These are phyloP conservation scores for Acromyrmex echinatior DNA, from an alignment of 1,140 invertebrate species.

Conservation along the genomic window DNA sequence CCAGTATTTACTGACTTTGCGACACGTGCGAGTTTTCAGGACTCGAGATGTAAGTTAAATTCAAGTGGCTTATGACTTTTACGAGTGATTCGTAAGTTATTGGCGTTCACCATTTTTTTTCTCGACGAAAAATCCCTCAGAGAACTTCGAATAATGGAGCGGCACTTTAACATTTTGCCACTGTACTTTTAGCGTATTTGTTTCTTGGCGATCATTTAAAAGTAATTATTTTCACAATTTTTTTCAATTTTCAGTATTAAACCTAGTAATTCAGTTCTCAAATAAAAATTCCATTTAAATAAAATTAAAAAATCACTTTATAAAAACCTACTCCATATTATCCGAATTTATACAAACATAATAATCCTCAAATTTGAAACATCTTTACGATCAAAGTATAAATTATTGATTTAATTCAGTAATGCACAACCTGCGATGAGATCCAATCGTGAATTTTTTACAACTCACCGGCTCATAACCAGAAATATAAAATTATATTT, in stretches of 20 bases:
- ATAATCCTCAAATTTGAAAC: neutral
- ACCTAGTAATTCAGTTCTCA: neutral
- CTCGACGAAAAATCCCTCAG: neutral
- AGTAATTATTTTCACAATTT: neutral
- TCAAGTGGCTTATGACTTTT: constrained; percentile 38
- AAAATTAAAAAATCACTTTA: neutral
- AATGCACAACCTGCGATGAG: too few species aligned
- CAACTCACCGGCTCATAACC: too few species aligned
- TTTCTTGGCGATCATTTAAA: neutral
- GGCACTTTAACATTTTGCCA: constrained; percentile 11
- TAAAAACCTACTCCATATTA: neutral
- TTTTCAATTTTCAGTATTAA: neutral
- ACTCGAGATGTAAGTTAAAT: constrained; percentile 43
- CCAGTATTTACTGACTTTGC: constrained; percentile 12
- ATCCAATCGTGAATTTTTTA: too few species aligned
- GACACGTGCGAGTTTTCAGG: constrained; percentile 1
- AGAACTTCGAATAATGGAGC: constrained; percentile 11
- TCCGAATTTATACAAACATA: neutral
- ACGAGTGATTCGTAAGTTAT: constrained; percentile 31
- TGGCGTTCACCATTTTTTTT: constrained; percentile 10
- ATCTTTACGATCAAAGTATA: neutral
- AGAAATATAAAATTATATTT: too few species aligned
- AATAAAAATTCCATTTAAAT: neutral
- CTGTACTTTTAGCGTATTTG: neutral
- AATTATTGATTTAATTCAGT: neutral